Evolutionary conservation across 2,797 vertebrate genomes (phyloP).

Genomic region (Myotis myotis): DNA sequence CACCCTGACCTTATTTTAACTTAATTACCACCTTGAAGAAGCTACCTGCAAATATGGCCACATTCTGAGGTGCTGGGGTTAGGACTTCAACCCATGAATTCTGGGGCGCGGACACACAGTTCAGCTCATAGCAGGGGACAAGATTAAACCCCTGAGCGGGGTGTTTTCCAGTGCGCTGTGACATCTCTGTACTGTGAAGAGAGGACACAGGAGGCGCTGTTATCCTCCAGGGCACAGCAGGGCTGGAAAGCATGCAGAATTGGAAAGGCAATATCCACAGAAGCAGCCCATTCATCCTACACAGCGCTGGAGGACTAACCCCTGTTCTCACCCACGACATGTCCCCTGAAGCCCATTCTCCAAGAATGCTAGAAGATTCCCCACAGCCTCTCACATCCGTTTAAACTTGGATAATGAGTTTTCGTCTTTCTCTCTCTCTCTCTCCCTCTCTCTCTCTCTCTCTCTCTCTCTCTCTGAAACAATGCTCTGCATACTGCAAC

Average conservation of each 20-base stretch:
- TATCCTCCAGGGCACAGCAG: neutral
- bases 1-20: neutral
- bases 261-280: neutral
- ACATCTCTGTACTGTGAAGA: neutral
- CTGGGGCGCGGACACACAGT: neutral
- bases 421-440: neutral
- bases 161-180: neutral
- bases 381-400: neutral
- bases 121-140: neutral
- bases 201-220: neutral
- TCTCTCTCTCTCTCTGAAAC: neutral
- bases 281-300: neutral
- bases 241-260: neutral
- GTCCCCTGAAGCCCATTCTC: neutral
- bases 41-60: neutral
- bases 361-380: neutral
- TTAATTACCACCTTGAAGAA: neutral
- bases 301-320: neutral
- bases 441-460: neutral
- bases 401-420: conserved; percentile 42
- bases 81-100: neutral
- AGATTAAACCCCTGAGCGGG: neutral
- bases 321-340: neutral
- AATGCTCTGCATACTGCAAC: neutral
- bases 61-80: neutral